Base-by-base conservation (phyloP, 2,888 invertebrate species). In the Schizaphis graminum region DNA sequence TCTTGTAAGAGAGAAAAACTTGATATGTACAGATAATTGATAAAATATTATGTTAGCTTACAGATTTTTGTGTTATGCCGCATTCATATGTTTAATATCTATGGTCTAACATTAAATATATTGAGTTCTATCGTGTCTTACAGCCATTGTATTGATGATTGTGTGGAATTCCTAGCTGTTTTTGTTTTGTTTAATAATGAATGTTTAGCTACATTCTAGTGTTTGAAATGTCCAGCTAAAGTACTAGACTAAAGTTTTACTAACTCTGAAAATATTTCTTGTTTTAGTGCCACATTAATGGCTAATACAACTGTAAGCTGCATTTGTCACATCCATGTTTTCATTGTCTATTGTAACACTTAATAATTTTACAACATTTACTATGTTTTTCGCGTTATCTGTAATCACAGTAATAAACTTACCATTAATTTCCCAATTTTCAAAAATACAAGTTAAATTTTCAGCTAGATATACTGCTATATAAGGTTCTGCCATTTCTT, bases 171-270 rank as follows among this genome's bases (percentile, higher is more conserved):
- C 7, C 44, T 47, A 47, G 44, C 7, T 47, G 44, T 47, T 47
- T 8, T 47, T 47, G 44, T 47, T 47, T 47, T 47, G 44, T 8
- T 47, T 47, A 47, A 7, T 47, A 47, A 47, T 47, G 44, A 47
- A 0, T 47, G 44, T 47, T 47, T 47, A 8, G 89, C 57, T 24
- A 89, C 0, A 89, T 56, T 56, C 26, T 56, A 89, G 24, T 89
- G 56, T 47, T 56, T 89, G 24, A 89, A 89, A 89, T 57, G 89
- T 21, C 89, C 56, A 10, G 56, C 89, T 41, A 89, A 21, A 56
- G 7, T 26, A 10, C 89, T 89, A 10, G 24, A 24, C 10, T 41
- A n/a, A n/a, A n/a, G 56, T 11, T 56, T 89, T 7, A 89, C 41
- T 89, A 24, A 41, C 10, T 56, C 10, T 4, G 56, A 56, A 89